Evolutionary conservation across 1,140 invertebrate genomes (phyloP), one percentile per base, ranked within the genome.

Genomic region (Papilio glaucus): DNA sequence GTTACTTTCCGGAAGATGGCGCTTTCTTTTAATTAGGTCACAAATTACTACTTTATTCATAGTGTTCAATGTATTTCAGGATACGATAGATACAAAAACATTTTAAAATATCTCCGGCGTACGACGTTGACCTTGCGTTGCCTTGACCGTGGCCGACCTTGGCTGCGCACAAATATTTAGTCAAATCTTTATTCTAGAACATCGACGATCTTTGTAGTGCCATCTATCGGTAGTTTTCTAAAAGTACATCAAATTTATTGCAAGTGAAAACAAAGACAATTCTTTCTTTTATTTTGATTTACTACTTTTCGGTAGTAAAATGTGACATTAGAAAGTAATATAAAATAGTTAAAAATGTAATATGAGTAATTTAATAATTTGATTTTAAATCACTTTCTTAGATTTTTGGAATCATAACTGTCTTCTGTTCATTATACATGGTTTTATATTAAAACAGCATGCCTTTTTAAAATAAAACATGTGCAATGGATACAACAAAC

Each of bases 91-190:
- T 60, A 45, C 10, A n/a, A 45, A 7, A 49, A 62, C 13, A 12
- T 71, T 71, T 29, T 60, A 41, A 49, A 70, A 70, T 76, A 77
- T 76, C 74, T 80, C 73, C 49, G 73, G 65, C 49, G 45, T 21
- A 69, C 45, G 45, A 33, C 69, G 61, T 63, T 72, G 71, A 83
- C 81, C 82, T 83, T 80, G 81, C 8, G 26, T 72, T 62, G 77
- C 86, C 85, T 88, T 88, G 85, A 88, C 84, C 86, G 82, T 74
- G 8, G 29, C 13, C 75, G 73, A 85, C 79, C 83, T 88, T 76
- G 73, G 33, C 29, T 38, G 37, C 5, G 33, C 4, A 41, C 33
- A 65, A 37, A 65, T 65, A 38, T 65, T 38, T 37, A 21, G 33
- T 1, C 29, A 15, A 39, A 63, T 65, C 7, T 60, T 29, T 76